A percentile compares a stretch with the other conserved stretches of the same genome.
These are phyloP conservation scores for Leptestheria dahalacensis DNA, from an alignment of 1,140 invertebrate genomes.

Conservation along the genomic window DNA sequence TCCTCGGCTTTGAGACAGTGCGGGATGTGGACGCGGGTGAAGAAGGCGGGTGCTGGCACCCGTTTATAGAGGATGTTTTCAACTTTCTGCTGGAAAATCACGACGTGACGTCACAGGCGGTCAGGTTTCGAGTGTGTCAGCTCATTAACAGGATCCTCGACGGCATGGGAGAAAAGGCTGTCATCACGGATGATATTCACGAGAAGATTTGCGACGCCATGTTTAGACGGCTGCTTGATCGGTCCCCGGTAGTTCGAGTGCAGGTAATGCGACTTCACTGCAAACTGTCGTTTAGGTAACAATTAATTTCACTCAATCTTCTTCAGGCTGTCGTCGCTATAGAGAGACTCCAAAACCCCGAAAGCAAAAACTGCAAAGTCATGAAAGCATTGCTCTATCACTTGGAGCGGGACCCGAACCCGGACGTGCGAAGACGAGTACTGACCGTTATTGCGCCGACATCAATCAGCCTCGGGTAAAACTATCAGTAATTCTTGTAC, in stretches of 20 bases:
- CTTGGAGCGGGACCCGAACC: conserved; percentile 53
- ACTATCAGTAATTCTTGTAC: no score
- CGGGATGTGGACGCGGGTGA: conserved; percentile 26
- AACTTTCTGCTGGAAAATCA: conserved; percentile 40
- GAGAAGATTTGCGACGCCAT: conserved; percentile 52
- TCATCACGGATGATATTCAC: conserved; percentile 57
- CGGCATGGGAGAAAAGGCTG: conserved; percentile 55
- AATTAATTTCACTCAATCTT: conserved; percentile 53
- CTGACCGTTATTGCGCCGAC: conserved; percentile 48
- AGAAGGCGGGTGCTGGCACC: neutral
- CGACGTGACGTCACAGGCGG: conserved; percentile 39
- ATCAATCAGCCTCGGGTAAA: conserved; percentile 11
- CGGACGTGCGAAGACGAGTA: conserved; percentile 49
- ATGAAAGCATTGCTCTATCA: conserved; percentile 62
- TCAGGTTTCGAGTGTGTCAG: conserved; percentile 56
- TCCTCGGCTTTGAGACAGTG: conserved; percentile 29
- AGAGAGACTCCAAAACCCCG: conserved; percentile 60
- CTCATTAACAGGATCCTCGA: conserved; percentile 54
- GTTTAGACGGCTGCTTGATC: conserved; percentile 42
- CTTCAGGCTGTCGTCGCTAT: conserved; percentile 63
- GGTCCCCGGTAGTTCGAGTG: conserved; percentile 2
- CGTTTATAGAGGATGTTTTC: conserved; percentile 31
- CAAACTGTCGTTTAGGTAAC: no score
- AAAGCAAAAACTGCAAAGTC: conserved; percentile 54
- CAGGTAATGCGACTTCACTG: no score